Evolutionary conservation across 2,797 vertebrate genomes (phyloP).

Genomic region (Acomys russatus): DNA sequence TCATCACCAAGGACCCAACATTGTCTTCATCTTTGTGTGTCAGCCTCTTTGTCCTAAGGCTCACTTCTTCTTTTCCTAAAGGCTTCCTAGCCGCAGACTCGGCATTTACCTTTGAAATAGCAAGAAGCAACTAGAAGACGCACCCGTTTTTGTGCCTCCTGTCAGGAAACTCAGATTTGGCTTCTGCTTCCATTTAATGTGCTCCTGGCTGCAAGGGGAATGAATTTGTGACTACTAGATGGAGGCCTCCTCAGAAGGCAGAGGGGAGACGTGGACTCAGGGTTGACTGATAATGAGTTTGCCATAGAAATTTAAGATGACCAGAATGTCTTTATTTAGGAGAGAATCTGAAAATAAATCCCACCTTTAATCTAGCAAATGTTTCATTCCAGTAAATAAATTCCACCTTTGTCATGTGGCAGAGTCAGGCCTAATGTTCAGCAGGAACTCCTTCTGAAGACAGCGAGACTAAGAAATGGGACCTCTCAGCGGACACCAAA

Average conservation of each 20-base stretch:
- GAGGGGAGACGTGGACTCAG: not conserved
- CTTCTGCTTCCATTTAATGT: not conserved
- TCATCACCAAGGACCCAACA: not conserved
- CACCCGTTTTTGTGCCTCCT: not conserved
- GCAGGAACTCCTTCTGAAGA: not conserved
- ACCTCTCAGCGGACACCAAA: not conserved
- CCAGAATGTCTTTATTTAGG: not conserved
- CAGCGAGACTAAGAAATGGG: not conserved
- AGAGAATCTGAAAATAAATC: not conserved
- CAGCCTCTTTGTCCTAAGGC: not conserved
- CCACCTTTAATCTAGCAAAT: not conserved
- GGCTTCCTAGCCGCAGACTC: not conserved
- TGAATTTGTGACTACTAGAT: not conserved
- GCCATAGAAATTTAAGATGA: not conserved
- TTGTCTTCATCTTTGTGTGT: not conserved
- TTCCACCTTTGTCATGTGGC: not conserved
- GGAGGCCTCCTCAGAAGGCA: not conserved
- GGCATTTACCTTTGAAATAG: not conserved
- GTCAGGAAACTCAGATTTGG: not conserved
- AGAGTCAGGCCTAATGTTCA: not conserved
- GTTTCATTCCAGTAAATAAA: not conserved
- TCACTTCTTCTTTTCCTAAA: slow-evolving; percentile 6
- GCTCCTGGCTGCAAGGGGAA: not conserved
- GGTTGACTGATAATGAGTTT: not conserved
- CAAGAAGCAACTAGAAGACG: not conserved